Base-by-base conservation (phyloP, 1,140 invertebrate species). In the Cyphomyrmex costatus region DNA sequence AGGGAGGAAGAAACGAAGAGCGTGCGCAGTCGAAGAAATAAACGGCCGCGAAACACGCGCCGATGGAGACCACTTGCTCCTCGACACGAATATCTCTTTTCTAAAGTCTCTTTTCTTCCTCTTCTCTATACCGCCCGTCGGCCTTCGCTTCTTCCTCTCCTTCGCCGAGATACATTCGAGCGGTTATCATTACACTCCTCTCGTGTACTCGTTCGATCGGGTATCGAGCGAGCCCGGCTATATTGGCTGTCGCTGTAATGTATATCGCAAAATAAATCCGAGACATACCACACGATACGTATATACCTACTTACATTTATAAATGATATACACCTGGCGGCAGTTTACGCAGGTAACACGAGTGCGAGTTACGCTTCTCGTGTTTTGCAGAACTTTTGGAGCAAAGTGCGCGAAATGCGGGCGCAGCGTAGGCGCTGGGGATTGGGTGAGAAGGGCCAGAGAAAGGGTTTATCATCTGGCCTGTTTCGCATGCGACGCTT, bases 401-500 rank as follows among this genome's bases (percentile, higher is more conserved):
- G 98, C 98, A 49, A 99, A 99, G 95, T 99, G 99, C 95, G 98
- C 98, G 51, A 99, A 99, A 95, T 99, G 99, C 94, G 97, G 97
- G 86, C 97, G 99, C 73, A 97, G 97, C 86, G 99, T 99, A 90
- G 98, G 98, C 10, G 97, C 99, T 1, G 98, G 98, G 10, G 99
- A 99, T 95, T 99, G 99, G 99, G 99, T 99, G 86, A 96, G 99
- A 84, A 97, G 98, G 94, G 99, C 99, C 12, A 96, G 98, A 66
- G 98, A 99, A 90, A 97, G 98, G 93, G 98, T 99, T 27, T 99
- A 99, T 95, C 99, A 99, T 95, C 95, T 99, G 92, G 99, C 99
- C 6, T 99, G 99, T 95, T 99, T 99, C 95, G 98, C 99, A 8
- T 99, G 99, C 94, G 98, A 99, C 94, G 98, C 98, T 60, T 99